These are phyloP conservation scores for Drosophila testacea DNA, from an alignment of 2,888 invertebrate genomes.

Conservation along the genomic window DNA sequence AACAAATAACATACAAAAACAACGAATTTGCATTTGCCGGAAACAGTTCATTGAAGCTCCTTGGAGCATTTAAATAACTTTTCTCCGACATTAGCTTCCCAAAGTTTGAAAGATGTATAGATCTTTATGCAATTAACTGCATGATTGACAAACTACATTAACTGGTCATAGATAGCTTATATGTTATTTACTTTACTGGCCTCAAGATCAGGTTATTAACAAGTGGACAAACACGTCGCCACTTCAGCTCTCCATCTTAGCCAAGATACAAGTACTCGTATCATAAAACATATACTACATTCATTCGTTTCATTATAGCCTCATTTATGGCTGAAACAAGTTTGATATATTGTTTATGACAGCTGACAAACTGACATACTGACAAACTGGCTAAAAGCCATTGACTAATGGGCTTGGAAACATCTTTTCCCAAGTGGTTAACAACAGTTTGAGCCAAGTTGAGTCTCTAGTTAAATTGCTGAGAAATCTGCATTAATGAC, in stretches of 20 bases:
- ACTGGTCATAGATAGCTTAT: slow-evolving; percentile 50
- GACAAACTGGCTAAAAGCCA: slow-evolving; percentile 47
- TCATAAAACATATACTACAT: slow-evolving; percentile 48
- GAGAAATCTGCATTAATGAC: slow-evolving; percentile 9
- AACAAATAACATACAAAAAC: slow-evolving; percentile 3
- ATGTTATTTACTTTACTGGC: neutral
- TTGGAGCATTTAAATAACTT: neutral
- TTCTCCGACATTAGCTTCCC: slow-evolving; percentile 7
- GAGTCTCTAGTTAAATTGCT: slow-evolving; percentile 7
- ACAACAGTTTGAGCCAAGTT: slow-evolving; percentile 14
- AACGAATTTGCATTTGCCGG: slow-evolving; percentile 52
- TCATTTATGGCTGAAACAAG: slow-evolving; percentile 36
- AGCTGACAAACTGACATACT: slow-evolving; percentile 45
- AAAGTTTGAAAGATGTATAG: neutral
- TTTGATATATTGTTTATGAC: slow-evolving; percentile 62
- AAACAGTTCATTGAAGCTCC: slow-evolving; percentile 57
- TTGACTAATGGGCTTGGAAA: slow-evolving; percentile 22
- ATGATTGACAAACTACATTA: slow-evolving; percentile 58
- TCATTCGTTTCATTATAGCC: slow-evolving; percentile 25
- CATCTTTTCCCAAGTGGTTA: slow-evolving; percentile 19
- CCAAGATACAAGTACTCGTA: slow-evolving; percentile 25
- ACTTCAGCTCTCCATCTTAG: slow-evolving; percentile 42
- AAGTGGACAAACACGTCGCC: slow-evolving; percentile 61
- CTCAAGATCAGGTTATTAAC: slow-evolving; percentile 51
- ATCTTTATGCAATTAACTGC: slow-evolving; percentile 43